Evolutionary conservation across 2,113 vertebrate genomes (phyloP).

Genomic region (Manacus vitellinus): DNA sequence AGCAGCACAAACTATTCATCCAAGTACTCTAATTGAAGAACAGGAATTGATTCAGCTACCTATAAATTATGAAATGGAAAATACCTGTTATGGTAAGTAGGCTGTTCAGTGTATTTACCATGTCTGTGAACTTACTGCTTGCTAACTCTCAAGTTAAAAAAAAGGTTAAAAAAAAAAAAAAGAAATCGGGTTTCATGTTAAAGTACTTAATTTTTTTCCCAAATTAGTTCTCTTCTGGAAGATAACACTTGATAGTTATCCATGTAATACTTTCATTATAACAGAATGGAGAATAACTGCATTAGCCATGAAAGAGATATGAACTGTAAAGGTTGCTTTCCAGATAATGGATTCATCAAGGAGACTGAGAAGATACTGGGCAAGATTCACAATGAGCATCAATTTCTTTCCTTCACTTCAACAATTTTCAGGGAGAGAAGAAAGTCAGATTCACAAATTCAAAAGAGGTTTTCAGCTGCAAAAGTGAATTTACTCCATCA

Average conservation of each 20-base stretch:
- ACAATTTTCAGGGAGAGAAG: slow-evolving; percentile 37
- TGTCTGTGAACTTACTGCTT: slow-evolving; percentile 23
- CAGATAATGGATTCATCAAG: slow-evolving; percentile 74
- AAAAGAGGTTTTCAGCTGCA: slow-evolving; percentile 29
- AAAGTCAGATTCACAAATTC: slow-evolving; percentile 51
- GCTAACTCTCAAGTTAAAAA: background rate
- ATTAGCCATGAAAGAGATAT: slow-evolving; percentile 66
- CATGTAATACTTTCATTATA: slow-evolving; percentile 76
- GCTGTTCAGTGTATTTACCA: slow-evolving; percentile 27
- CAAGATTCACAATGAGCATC: slow-evolving; percentile 60
- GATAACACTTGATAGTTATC: slow-evolving; percentile 68
- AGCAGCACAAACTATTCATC: background rate
- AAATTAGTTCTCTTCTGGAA: slow-evolving; percentile 73
- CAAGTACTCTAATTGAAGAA: slow-evolving; percentile 15
- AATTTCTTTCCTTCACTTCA: slow-evolving; percentile 27
- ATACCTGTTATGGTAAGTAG: slow-evolving; percentile 10
- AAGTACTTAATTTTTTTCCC: slow-evolving; percentile 67
- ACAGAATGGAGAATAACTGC: slow-evolving; percentile 69
- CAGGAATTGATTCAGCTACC: slow-evolving; percentile 16
- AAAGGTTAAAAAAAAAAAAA: slow-evolving; percentile 50
- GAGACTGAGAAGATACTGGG: slow-evolving; percentile 25
- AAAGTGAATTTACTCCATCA: slow-evolving; percentile 36
- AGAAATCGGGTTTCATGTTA: slow-evolving; percentile 33
- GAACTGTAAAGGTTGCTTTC: slow-evolving; percentile 73
- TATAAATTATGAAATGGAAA: slow-evolving; percentile 48